Percentiles rank a stretch among this genome's conserved stretches.
Evolutionary conservation across 2,113 vertebrate genomes (phyloP).

Genomic region (Tragelaphus strepsiceros): DNA sequence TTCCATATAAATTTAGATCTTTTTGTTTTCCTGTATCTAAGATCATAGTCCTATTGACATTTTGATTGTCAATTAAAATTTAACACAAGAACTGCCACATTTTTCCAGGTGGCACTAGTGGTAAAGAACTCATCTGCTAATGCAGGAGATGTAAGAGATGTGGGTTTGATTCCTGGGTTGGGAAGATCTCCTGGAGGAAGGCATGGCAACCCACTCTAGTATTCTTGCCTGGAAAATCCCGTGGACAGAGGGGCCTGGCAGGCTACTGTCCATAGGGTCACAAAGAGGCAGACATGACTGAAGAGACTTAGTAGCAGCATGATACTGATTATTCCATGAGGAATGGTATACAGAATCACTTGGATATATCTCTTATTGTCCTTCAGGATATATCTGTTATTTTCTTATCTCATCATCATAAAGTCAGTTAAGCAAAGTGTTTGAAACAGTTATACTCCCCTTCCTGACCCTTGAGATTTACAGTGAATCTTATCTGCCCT

Average conservation of each 20-base stretch:
- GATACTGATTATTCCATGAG: not conserved
- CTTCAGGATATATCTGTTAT: not conserved
- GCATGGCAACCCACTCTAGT: not conserved
- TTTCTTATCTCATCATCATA: not conserved
- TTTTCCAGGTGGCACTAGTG: not conserved
- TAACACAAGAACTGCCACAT: not conserved
- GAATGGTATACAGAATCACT: not conserved
- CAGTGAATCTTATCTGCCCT: not conserved
- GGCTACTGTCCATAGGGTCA: not conserved
- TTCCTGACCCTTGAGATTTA: not conserved
- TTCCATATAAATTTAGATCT: not conserved
- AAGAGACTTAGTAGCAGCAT: not conserved
- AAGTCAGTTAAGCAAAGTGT: not conserved
- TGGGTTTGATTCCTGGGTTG: not conserved
- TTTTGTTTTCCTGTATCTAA: not conserved
- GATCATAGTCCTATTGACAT: not conserved
- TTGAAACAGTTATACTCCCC: not conserved
- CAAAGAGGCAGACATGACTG: not conserved
- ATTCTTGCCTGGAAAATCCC: not conserved
- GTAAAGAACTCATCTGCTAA: not conserved
- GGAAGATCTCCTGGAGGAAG: not conserved
- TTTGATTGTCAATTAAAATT: slow-evolving; percentile 10
- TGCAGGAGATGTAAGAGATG: not conserved
- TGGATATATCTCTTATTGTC: not conserved
- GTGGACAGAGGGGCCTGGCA: not conserved